These are phyloP conservation scores for Anabas testudineus DNA, from an alignment of 2,797 vertebrate species.

Conservation along the genomic window DNA sequence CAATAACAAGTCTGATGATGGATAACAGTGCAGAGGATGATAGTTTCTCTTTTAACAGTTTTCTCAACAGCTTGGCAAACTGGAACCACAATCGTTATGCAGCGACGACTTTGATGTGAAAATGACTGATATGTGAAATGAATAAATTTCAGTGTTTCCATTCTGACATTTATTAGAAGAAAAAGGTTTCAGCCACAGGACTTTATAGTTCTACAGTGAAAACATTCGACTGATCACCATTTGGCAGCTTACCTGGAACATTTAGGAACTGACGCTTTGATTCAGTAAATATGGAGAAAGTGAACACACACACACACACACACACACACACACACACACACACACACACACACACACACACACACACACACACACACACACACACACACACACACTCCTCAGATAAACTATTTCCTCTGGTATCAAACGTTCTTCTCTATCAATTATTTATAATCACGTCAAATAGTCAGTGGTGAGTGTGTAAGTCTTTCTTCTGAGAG, in stretches of 20 bases:
- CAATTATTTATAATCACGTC: slow-evolving; percentile 24
- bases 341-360: no score
- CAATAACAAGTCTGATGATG: slow-evolving; percentile 12
- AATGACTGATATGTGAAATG: slow-evolving; percentile 1
- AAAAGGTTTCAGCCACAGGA: background rate
- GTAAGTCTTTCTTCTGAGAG: slow-evolving; percentile 38
- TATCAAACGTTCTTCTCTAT: slow-evolving; percentile 12
- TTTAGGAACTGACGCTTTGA: background rate
- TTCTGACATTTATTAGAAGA: background rate
- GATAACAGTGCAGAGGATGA: slow-evolving; percentile 12
- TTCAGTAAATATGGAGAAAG: background rate
- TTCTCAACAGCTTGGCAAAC: slow-evolving; percentile 5
- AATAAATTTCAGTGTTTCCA: background rate
- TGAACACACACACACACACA: background rate
- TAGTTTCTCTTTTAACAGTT: slow-evolving; percentile 15
- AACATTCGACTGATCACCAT: background rate
- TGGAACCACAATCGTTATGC: background rate
- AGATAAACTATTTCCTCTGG: slow-evolving; percentile 7
- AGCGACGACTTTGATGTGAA: background rate
- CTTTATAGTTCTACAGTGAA: background rate
- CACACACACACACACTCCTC: no score
- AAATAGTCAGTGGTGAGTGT: slow-evolving; percentile 35
- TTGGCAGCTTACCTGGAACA: background rate
- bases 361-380: no score
- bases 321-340: no score